Conservation (phyloP, 1,140 invertebrate species). For the Hesperophylax magnus region DNA sequence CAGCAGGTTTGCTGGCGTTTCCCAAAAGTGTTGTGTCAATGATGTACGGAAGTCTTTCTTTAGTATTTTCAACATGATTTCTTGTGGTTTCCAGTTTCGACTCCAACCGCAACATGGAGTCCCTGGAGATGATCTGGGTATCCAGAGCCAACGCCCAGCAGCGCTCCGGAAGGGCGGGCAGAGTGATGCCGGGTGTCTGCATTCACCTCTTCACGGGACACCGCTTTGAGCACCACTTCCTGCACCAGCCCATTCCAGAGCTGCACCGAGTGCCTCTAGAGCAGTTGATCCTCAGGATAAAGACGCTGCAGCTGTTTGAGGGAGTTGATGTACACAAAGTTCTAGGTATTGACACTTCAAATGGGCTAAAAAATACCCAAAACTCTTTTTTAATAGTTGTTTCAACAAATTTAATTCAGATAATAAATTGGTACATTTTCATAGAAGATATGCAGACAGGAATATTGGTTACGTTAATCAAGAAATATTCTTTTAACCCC, state of each 20-base stretch:
- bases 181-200: constrained; percentile 88
- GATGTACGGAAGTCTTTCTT: no score
- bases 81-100: constrained; percentile 74
- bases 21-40: no score
- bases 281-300: constrained; percentile 90
- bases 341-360: constrained; percentile 65
- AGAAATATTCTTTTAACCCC: no score
- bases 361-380: no score
- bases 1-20: no score
- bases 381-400: no score
- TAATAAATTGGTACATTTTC: no score
- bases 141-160: constrained; percentile 86
- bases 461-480: no score
- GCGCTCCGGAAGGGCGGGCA: constrained; percentile 88
- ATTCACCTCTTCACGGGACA: constrained; percentile 86
- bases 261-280: constrained; percentile 88
- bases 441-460: no score
- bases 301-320: constrained; percentile 82
- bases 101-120: constrained; percentile 88
- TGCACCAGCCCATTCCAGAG: constrained; percentile 83
- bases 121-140: constrained; percentile 84
- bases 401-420: no score
- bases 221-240: constrained; percentile 72
- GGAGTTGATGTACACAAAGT: constrained; percentile 78
- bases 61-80: background rate